Evolutionary conservation across 2,113 vertebrate genomes (phyloP).

Genomic region (Tachycineta bicolor): DNA sequence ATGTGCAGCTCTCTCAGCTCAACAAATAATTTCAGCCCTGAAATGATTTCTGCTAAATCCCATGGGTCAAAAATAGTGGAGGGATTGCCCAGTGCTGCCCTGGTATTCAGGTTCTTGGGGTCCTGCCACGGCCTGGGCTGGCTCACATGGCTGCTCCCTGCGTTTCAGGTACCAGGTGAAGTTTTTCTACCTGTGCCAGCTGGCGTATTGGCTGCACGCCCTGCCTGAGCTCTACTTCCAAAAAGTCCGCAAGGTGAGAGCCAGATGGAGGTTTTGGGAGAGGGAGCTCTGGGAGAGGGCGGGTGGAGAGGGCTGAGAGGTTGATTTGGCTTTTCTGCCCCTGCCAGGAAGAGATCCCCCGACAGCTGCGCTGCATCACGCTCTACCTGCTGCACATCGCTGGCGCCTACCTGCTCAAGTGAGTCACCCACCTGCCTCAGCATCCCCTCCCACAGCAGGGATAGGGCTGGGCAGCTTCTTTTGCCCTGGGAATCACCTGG

Average conservation of each 20-base stretch:
- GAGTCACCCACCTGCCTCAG: constrained; percentile 57
- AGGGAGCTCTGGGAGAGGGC: neutral
- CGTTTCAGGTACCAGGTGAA: constrained; percentile 94
- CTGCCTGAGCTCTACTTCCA: constrained; percentile 98
- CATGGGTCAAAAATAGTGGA: neutral
- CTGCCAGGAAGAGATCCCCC: constrained; percentile 92
- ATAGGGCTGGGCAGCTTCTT: neutral
- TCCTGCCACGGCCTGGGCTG: neutral
- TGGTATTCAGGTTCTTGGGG: fast-evolving
- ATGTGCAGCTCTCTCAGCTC: fast-evolving
- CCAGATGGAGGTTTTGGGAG: neutral
- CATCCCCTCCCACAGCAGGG: fast-evolving
- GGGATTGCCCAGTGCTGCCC: neutral
- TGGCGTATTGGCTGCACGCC: constrained; percentile 96
- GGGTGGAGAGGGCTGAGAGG: neutral
- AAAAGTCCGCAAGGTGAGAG: constrained; percentile 96
- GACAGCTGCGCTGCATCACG: constrained; percentile 89
- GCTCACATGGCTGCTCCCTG: neutral
- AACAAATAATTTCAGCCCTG: neutral
- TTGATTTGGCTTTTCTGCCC: neutral
- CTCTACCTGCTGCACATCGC: constrained; percentile 92
- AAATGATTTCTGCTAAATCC: neutral
- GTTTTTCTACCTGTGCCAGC: constrained; percentile 96
- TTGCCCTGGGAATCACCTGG: neutral
- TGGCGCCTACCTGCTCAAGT: constrained; percentile 95